Evolutionary conservation across 2,113 vertebrate genomes (phyloP), one percentile per base, ranked within the genome.

Genomic region (Stercorarius parasiticus): DNA sequence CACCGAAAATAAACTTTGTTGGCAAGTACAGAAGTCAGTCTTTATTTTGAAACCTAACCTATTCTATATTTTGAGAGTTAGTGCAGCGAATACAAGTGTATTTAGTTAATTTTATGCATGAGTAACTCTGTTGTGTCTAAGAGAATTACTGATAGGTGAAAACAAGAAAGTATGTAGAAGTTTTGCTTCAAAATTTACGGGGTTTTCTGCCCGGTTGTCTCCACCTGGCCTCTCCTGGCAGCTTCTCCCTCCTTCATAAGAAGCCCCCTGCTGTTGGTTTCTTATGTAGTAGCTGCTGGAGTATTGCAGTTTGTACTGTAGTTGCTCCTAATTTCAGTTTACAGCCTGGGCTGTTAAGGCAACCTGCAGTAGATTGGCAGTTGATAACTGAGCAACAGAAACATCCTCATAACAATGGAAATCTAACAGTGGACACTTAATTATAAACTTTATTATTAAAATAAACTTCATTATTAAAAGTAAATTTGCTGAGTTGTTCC

Each of bases 1-100:
- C 99, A 49, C 99, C 99, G 70, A 99, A 99, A 98, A 99, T 99
- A 97, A 99, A 99, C 94, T 99, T 99, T 98, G 98, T 99, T 91
- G 99, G 99, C 98, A 97, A 98, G 99, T 99, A 97, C 84, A 95
- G 73, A 95, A 92, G 61, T 64, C 61, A 64, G 61, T 64, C 61
- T 64, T 64, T 80, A 94, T 86, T 95, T 90, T 96, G 88, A 86
- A 94, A 82, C 91, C 92, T 93, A 95, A 86, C 64, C 70, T 95
- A 66, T 85, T 93, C 32, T 13, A 0, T 88, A 43, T 45, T 83
- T 65, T 64, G 84, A 70, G 29, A 58, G 47, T 67, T 82, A 74
- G 23, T 73, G n/a, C 22, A 83, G 11, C 80, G 80, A 45, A 66
- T 55, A 53, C 25, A 80, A 77, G 66, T 88, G 9, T 58, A 42